Evolutionary conservation across 35 echinoderm and acorn worm genomes (phyloP).

Genomic region (Apostichopus japonicus): DNA sequence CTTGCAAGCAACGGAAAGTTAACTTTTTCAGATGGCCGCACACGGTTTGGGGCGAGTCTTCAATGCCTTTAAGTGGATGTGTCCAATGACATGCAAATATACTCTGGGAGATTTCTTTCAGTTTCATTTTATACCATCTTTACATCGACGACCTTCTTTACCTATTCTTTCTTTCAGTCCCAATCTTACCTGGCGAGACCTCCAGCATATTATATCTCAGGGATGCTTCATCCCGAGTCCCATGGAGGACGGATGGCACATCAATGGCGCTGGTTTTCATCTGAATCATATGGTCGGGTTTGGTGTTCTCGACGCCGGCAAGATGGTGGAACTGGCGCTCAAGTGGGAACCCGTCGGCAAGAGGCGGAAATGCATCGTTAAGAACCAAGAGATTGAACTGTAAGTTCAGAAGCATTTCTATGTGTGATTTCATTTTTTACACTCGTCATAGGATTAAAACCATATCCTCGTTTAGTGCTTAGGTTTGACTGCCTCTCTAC

Average conservation of each 20-base stretch:
- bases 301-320: conserved; percentile 86
- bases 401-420: conserved; percentile 39
- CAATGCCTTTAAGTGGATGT: too few relatives aligned
- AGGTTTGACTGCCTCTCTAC: too few relatives aligned
- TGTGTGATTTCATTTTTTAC: too few relatives aligned
- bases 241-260: conserved; percentile 80
- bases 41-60: too few relatives aligned
- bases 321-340: conserved; percentile 95
- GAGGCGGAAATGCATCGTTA: conserved; percentile 60
- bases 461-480: too few relatives aligned
- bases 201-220: conserved; percentile 85
- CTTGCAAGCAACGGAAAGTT: too few relatives aligned
- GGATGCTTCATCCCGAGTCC: conserved; percentile 86
- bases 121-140: too few relatives aligned
- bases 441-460: too few relatives aligned
- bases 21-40: too few relatives aligned
- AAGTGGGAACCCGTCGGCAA: conserved; percentile 75
- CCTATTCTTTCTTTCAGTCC: conserved; percentile 63
- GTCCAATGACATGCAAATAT: too few relatives aligned
- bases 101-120: too few relatives aligned
- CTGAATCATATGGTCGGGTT: conserved; percentile 92
- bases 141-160: too few relatives aligned
- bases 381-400: conserved; percentile 35
- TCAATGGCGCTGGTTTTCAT: conserved; percentile 96
- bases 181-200: conserved; percentile 86